phyloP scores from a whole-genome alignment of 2,797 vertebrate species.

The Carapus acus region DNA sequence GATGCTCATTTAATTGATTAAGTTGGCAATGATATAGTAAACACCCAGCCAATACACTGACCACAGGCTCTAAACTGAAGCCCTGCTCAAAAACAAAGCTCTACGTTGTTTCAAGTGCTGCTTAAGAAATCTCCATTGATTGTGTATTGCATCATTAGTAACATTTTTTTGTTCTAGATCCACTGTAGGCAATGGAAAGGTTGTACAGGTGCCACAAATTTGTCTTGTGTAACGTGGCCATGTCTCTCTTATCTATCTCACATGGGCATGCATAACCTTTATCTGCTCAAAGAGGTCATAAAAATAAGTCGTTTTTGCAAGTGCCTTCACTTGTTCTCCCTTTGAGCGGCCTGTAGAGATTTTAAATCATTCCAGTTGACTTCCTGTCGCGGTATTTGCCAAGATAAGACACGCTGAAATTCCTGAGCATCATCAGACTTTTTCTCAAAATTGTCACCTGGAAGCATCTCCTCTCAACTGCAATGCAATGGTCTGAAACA shows the following conservation, averaged over 20 bases:
- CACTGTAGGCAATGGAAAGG: not conserved
- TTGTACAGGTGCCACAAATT: constrained; percentile 1
- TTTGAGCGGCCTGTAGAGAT: constrained; percentile 44
- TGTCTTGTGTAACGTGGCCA: not conserved
- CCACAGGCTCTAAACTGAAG: constrained; percentile 6
- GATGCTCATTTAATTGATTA: too few relatives aligned
- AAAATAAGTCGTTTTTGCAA: constrained; percentile 51
- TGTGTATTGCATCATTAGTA: not conserved
- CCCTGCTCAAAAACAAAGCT: constrained; percentile 7
- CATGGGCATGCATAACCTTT: constrained; percentile 29
- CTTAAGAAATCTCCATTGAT: constrained; percentile 3
- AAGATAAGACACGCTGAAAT: constrained; percentile 7
- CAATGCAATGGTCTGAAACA: not conserved
- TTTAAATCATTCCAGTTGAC: constrained; percentile 47
- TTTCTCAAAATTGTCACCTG: not conserved
- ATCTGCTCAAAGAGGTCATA: constrained; percentile 37
- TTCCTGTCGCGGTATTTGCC: constrained; percentile 34
- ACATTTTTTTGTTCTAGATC: not conserved
- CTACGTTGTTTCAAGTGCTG: constrained; percentile 14
- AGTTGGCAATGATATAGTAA: not conserved
- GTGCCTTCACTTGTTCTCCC: constrained; percentile 43
- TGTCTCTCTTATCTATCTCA: constrained; percentile 14
- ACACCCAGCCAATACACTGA: constrained; percentile 1
- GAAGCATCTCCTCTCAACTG: not conserved
- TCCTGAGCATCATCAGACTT: constrained; percentile 5